phyloP scores from a whole-genome alignment of 2,888 invertebrate species.

The Chrysomela aeneicollis region DNA sequence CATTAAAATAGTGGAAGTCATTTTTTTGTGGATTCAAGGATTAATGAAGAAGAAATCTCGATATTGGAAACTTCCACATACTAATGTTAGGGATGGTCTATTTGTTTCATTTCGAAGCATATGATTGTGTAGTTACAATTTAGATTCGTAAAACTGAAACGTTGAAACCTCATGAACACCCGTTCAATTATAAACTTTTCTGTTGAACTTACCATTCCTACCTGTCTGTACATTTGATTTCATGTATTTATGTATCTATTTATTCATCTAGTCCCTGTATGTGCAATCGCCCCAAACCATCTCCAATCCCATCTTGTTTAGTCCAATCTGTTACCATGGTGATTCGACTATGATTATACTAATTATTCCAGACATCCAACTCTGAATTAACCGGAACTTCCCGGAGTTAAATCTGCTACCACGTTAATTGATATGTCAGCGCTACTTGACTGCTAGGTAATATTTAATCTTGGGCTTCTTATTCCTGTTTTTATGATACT shows the following conservation, averaged over 20 bases:
- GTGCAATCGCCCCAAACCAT: background rate
- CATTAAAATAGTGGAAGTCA: too few species aligned
- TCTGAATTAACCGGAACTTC: slow-evolving; percentile 3
- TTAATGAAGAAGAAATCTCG: too few species aligned
- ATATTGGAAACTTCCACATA: too few species aligned
- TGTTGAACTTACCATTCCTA: too few species aligned
- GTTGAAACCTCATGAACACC: too few species aligned
- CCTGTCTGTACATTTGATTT: too few species aligned
- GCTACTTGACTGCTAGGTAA: background rate
- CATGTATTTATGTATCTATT: background rate
- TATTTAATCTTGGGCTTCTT: background rate
- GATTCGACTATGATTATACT: background rate
- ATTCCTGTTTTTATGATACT: background rate
- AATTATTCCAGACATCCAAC: slow-evolving; percentile 3
- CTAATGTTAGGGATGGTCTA: too few species aligned
- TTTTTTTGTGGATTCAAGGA: too few species aligned
- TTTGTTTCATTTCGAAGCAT: too few species aligned
- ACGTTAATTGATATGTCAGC: background rate
- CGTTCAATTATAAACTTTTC: too few species aligned
- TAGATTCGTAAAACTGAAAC: too few species aligned
- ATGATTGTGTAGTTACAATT: too few species aligned
- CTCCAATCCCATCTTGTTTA: background rate
- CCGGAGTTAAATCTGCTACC: background rate
- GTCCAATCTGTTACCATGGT: slow-evolving; percentile 1
- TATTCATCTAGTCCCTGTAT: background rate